Evolutionary conservation across 2,113 vertebrate species (phyloP), one percentile per base, ranked within the genome.

Genomic region (Chamaetylas fuelleborni): DNA sequence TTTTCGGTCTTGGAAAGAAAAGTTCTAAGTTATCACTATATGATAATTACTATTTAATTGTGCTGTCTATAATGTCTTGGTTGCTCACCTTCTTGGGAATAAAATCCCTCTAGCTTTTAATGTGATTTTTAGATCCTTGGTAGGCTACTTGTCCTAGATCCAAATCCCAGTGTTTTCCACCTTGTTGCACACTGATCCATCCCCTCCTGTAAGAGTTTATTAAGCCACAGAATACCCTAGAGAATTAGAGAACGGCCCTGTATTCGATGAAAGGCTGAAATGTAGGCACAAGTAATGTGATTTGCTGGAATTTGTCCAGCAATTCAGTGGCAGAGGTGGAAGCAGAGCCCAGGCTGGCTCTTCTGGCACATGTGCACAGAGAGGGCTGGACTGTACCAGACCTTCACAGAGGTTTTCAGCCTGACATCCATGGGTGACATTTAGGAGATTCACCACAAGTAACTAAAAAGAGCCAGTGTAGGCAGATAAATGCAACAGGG

Each of bases 31-130:
- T 94, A 84, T 93, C 73, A 47, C 54, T 81, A 24, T 72, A 87
- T 57, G 56, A 48, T 91, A 81, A 79, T 85, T 87, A 74, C 25
- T 85, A 53, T 81, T 79, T 89, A 93, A 91, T 91, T 91, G 79
- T 1, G 11, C 86, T 74, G 50, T 92, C 40, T 65, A 26, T 79
- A 29, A 61, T 45, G 40, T 48, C 48, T 56, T 74, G 12, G 15
- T 26, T 6, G 11, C 47, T 95, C 10, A 71, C 14, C 34, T 77
- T 80, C 54, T 87, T 47, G 64, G 65, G 65, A 91, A 89, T 91
- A 40, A 91, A 91, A 76, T 91, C 24, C 8, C 17, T 78, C 24
- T 74, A 91, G 22, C 9, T 92, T 78, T 86, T 42, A 50, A 62
- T 70, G 26, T 84, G 78, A 65, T 67, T 71, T 71, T 88, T 94